phyloP scores from a whole-genome alignment of 2,113 vertebrate species.

The Mystacornis crossleyi region DNA sequence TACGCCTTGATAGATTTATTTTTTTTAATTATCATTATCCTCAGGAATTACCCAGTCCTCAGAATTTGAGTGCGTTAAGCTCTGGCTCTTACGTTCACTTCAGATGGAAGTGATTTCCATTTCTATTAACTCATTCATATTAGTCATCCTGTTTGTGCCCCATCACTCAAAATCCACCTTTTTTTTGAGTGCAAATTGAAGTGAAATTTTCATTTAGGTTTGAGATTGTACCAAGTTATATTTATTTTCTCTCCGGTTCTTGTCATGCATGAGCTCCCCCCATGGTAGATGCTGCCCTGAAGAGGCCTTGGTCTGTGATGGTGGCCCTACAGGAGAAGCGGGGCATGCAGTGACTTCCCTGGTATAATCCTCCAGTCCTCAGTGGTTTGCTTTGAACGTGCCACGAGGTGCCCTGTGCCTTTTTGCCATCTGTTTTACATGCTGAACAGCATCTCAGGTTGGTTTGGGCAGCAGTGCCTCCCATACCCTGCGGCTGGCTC shows the following conservation, averaged over 20 bases:
- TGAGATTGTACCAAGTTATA: not conserved
- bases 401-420: not conserved
- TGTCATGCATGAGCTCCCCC: not conserved
- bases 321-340: not conserved
- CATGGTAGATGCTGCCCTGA: not conserved
- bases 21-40: slow-evolving; percentile 25
- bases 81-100: slow-evolving; percentile 6
- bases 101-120: not conserved
- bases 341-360: not conserved
- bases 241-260: not conserved
- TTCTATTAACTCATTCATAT: not conserved
- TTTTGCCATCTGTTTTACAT: not conserved
- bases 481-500: not conserved
- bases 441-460: not conserved
- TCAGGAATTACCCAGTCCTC: not conserved
- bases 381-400: not conserved
- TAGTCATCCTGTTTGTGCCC: not conserved
- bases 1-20: slow-evolving; percentile 20
- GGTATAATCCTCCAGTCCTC: not conserved
- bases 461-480: not conserved
- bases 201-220: not conserved
- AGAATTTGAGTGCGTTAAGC: not conserved
- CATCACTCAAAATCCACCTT: not conserved
- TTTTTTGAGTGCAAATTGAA: not conserved
- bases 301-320: not conserved